phyloP scores from a whole-genome alignment of 2,888 invertebrate genomes.

The Acrobasis repandana region DNA sequence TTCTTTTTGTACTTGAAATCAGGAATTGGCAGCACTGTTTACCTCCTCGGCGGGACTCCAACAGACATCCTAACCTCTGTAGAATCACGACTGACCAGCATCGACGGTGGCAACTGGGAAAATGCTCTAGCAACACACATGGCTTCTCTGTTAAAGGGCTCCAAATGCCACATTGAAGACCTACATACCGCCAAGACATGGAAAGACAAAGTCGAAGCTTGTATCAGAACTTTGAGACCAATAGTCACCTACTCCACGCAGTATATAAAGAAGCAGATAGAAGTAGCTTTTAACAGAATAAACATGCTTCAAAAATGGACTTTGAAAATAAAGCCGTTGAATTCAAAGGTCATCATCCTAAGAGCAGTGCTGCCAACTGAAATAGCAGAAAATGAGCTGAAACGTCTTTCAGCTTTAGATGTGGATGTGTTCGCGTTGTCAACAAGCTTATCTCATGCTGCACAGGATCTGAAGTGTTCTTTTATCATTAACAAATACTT shows the following conservation, averaged over 20 bases:
- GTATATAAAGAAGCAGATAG: conserved; percentile 45
- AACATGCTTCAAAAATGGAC: conserved; percentile 31
- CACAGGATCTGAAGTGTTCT: conserved; percentile 42
- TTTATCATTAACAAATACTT: conserved; percentile 46
- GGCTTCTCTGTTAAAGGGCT: conserved; percentile 41
- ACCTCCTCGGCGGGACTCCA: conserved; percentile 54
- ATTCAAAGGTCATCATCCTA: conserved; percentile 28
- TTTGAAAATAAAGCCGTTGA: conserved; percentile 20
- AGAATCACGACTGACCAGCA: conserved; percentile 31
- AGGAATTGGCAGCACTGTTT: conserved; percentile 57
- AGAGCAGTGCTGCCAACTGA: conserved; percentile 26
- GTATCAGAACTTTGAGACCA: conserved; percentile 39
- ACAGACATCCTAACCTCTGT: conserved; percentile 40
- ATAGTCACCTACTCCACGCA: conserved; percentile 44
- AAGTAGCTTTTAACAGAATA: conserved; percentile 44
- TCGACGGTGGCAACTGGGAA: conserved; percentile 24
- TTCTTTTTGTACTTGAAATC: too few species aligned
- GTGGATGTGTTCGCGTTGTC: conserved; percentile 37
- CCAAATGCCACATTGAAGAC: conserved; percentile 29
- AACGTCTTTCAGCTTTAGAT: conserved; percentile 31
- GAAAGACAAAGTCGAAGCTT: conserved; percentile 44
- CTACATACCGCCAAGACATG: conserved; percentile 35
- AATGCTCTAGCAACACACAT: conserved; percentile 41
- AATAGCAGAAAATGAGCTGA: conserved; percentile 24
- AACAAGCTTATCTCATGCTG: conserved; percentile 36